Evolutionary conservation across 53 echinoderm and acorn worm species (phyloP), one percentile per base, ranked within the genome.

Genomic region (Stichopus horrens): DNA sequence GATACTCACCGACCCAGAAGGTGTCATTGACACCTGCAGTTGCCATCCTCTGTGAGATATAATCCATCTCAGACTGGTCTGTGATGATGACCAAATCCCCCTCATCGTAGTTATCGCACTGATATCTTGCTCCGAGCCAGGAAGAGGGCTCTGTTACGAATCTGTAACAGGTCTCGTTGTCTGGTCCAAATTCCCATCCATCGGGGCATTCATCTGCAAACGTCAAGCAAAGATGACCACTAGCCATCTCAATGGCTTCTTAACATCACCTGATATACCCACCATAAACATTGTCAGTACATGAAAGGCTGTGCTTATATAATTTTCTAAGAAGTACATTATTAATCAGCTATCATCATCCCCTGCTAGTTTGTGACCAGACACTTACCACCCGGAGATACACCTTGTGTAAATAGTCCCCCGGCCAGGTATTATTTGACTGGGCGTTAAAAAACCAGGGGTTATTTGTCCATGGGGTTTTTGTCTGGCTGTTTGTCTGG

Each of bases 161-260:
- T 92, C 95, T 96, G 86, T 96, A 96, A 88, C 96, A 96, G n/a
- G 93, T 91, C 0, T 90, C 90, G 37, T 80, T 87, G 21, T 92
- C 65, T 58, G 89, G 81, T 21, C 95, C 92, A 58, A 90, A 88
- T 21, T 90, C 90, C 76, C 95, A 96, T 5, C 95, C 96, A 4
- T 94, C 95, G 7, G 96, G 93, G 86, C 96, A 96, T 56, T 88
- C 86, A 88, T 91, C 93, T 95, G 88, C 9, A 55, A 65, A 1
- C 14, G 18, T 7, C 11, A 18, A 58, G 21, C 7, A 11, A 18
- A 21, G 77, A 20, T 21, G 51, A 4, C 37, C 37, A 37, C 37
- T 37, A 37, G 37, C 37, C 37, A 0, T 37, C 37, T 37, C 37
- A 37, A 37, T 37, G 37, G 37, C 37, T 37, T 37, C 37, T 37